These are phyloP conservation scores for Gastrophryne carolinensis DNA, from an alignment of 2,797 vertebrate species.

Conservation along the genomic window DNA sequence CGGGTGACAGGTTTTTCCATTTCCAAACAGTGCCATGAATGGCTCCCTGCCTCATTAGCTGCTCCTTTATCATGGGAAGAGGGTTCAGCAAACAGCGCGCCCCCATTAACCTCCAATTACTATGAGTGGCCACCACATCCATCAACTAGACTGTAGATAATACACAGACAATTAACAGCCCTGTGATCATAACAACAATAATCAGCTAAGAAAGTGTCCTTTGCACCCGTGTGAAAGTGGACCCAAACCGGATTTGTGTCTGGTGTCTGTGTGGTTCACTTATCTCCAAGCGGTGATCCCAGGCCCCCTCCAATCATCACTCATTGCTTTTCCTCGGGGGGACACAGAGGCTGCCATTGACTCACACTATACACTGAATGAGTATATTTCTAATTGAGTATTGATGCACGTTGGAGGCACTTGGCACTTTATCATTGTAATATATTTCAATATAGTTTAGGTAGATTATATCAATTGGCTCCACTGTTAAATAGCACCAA, in stretches of 20 bases:
- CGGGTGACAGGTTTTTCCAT: neutral
- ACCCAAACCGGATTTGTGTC: neutral
- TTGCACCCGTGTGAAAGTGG: neutral
- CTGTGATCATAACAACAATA: neutral
- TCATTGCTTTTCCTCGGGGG: too few relatives aligned
- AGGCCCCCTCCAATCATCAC: too few relatives aligned
- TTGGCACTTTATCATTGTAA: too few relatives aligned
- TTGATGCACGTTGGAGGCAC: too few relatives aligned
- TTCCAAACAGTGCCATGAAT: slow-evolving; percentile 1
- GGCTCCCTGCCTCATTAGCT: slow-evolving; percentile 10
- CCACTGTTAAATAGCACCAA: too few relatives aligned
- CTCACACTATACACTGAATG: too few relatives aligned
- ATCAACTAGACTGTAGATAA: too few relatives aligned
- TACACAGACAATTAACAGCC: neutral
- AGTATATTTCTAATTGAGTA: too few relatives aligned
- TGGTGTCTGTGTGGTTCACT: neutral
- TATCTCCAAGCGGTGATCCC: too few relatives aligned
- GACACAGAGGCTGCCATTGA: too few relatives aligned
- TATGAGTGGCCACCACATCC: neutral
- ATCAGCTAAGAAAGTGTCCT: neutral
- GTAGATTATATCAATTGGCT: too few relatives aligned
- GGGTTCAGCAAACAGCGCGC: neutral
- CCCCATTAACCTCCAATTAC: neutral
- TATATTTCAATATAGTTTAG: too few relatives aligned
- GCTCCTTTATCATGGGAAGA: neutral